Base-by-base conservation (phyloP, 2,888 invertebrate genomes). In the Leptinotarsa rubiginosa region DNA sequence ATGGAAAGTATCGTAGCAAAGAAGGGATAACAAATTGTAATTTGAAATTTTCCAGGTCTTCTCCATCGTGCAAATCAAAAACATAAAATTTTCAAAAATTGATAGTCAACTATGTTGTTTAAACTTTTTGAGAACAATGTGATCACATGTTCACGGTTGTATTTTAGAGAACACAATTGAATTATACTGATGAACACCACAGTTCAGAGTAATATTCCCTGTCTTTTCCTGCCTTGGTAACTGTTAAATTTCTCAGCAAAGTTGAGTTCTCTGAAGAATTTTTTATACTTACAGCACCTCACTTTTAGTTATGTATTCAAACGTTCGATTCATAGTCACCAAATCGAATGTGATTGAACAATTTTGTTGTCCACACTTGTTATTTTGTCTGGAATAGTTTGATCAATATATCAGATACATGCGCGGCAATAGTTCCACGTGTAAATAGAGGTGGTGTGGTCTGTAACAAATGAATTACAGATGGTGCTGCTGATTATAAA, bases 201-300 rank as follows among this genome's bases (percentile, higher is more conserved):
- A 18, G 52, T 52, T 52, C 18, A 52, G 12, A 10, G 2, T 41
- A 10, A 0, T 10, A 12, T 41, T 10, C 12, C 10, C 41, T 41
- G 41, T 2, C 41, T 41, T 10, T 41, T 41, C 2, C 10, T 41
- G 41, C 10, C 41, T 41, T 41, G 41, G 10, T 2, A 41, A 41
- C 10, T 3, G 41, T 41, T 41, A 10, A 41, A 41, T 41, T 41
- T 41, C 41, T 41, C 41, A 2, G 41, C 50, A 50, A 50, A 50
- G n/a, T 50, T 50, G n/a, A 41, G 7, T 3, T 2, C 10, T 41
- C 10, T 41, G 2, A 41, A 41, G 3, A 41, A 41, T 2, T 2
- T 41, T 62, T 5, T 20, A 65, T 50, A 74, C 74, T 70, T 52
- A 74, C 74, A 74, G 25, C 5, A 74, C 67, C n/a, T 74, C 70